Base-by-base conservation (phyloP, 2,797 vertebrate genomes). In the Carapus acus region DNA sequence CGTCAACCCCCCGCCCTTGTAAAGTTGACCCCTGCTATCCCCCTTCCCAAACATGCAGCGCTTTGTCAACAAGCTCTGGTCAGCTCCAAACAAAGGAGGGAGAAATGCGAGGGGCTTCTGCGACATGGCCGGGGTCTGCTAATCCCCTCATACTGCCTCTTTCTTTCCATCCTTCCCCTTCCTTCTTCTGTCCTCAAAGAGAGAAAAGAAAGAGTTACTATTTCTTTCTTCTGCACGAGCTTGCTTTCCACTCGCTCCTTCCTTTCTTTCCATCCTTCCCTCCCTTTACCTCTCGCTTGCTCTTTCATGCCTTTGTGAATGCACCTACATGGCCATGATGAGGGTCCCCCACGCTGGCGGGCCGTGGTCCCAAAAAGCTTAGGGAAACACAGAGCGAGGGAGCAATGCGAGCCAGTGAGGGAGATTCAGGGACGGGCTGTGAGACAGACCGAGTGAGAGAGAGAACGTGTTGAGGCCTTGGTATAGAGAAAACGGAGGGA, bases 61-160 rank as follows among this genome's bases (percentile, higher is more conserved):
- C 91, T 91, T 91, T 92, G 90, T 93, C 93, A 94, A 94, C 89
- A 91, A 91, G 88, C 90, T 89, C 90, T 92, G 89, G 88, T 90
- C 89, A 88, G 88, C 74, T 70, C 71, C 91, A 92, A 92, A 93
- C 89, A 90, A 90, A 91, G 86, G 77, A 80, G 82, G 70, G 79
- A 89, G 85, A 88, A 92, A 91, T 88, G 87, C 73, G 83, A 89
- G 88, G 87, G 90, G 84, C 88, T 86, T 90, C 88, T 87, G 88
- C 85, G 85, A 89, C 88, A 91, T 91, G 91, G 83, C 86, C 89
- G 85, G 86, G 84, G 86, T 87, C 85, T 86, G 85, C 92, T 94
- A 92, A 92, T 91, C 88, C 89, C 84, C 86, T 84, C 86, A 89
- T 88, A 88, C 88, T 88, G 70, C 73, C 78, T 75, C 81, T 91